Evolutionary conservation across 2,888 invertebrate genomes (phyloP).

Genomic region (Cabera pusaria): DNA sequence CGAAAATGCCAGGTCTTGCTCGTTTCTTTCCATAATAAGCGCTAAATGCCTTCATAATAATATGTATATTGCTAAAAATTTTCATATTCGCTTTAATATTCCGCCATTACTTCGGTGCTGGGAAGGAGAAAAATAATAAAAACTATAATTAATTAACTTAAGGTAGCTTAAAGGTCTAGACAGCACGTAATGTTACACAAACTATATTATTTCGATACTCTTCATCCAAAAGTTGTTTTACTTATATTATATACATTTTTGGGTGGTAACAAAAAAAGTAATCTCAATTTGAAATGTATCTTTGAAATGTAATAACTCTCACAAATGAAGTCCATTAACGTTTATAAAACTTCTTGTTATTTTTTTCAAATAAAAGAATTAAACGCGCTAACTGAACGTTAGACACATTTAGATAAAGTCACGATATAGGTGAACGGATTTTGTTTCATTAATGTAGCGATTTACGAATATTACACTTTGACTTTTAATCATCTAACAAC

Average conservation of each 20-base stretch:
- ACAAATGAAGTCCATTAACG: too few relatives aligned
- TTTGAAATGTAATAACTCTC: too few relatives aligned
- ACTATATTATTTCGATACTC: too few relatives aligned
- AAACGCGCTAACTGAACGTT: slow-evolving; percentile 6
- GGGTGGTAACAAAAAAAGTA: too few relatives aligned
- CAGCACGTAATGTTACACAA: neutral
- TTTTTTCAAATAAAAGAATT: slow-evolving; percentile 14
- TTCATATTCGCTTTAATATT: slow-evolving; percentile 44
- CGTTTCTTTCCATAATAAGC: slow-evolving; percentile 31
- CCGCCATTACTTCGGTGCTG: slow-evolving; percentile 36
- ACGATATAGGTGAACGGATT: too few relatives aligned
- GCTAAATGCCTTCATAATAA: slow-evolving; percentile 44
- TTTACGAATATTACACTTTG: too few relatives aligned
- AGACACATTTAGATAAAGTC: neutral
- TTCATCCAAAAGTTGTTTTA: too few relatives aligned
- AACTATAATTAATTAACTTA: slow-evolving; percentile 11
- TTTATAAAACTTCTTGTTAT: too few relatives aligned
- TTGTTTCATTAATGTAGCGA: too few relatives aligned
- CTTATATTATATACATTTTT: too few relatives aligned
- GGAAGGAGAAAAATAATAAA: slow-evolving; percentile 26
- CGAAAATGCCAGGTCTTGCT: slow-evolving; percentile 16
- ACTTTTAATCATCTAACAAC: too few relatives aligned
- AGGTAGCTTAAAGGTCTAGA: slow-evolving; percentile 5
- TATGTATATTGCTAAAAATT: slow-evolving; percentile 59
- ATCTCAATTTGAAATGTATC: too few relatives aligned